Base-by-base conservation (phyloP, 2,113 vertebrate genomes). In the Tenebrosternarchus preto region DNA sequence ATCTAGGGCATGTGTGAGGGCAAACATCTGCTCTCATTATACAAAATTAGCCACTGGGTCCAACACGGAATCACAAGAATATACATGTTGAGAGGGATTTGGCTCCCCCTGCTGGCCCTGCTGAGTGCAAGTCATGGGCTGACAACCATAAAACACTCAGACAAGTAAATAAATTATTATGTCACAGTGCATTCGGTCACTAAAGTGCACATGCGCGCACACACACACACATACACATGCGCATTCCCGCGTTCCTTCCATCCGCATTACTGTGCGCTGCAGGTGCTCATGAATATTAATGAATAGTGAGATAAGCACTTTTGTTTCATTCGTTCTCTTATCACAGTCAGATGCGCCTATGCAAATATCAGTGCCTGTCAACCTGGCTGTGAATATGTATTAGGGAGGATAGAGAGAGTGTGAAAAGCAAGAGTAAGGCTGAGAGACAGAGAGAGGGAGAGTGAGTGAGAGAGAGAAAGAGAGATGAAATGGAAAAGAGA, bases 281-380 rank as follows among this genome's bases (percentile, higher is more conserved):
- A 82, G 80, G 78, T 74, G 73, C 78, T 83, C 70, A 83, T 85
- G 81, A 85, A 81, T 83, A 85, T 83, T 81, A 78, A 83, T 67
- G 27, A 82, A 69, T 20, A 20, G 31, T 57, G 66, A 83, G 70
- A 81, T 75, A 73, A 78, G 50, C 71, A 85, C 70, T 84, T 81
- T 73, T 81, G 73, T 76, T 84, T 81, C 75, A 81, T 74, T 84
- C 63, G 5, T 22, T 77, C 73, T 68, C 68, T 27, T 77, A 67
- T 77, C 56, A 63, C 24, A 59, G 61, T 78, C 74, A 80, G 70
- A 78, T 71, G 80, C 60, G 71, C 33, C 60, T 78, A 61, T 84
- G 71, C 80, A 76, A 82, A 80, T 64, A 31, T 78, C 5, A 75
- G 77, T 19, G 36, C 20, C 82, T 36, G 76, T 81, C 43, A 69